Conservation (phyloP, 1,140 invertebrate genomes). For the Scaptodrosophila lebanonensis region DNA sequence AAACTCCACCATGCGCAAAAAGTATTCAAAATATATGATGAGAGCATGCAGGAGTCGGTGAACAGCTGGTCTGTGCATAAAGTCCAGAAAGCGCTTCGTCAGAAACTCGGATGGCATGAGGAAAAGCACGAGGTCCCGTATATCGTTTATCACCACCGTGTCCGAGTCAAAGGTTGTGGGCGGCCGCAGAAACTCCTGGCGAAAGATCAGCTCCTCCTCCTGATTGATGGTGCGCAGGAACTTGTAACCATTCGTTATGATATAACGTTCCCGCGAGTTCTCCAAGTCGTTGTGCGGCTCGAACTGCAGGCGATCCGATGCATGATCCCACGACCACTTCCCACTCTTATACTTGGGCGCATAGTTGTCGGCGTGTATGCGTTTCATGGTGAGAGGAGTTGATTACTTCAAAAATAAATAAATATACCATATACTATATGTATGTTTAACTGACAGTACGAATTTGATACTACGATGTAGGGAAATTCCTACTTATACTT, state of each 20-base stretch:
- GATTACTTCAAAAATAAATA: too few relatives aligned
- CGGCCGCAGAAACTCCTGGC: slow-evolving; percentile 44
- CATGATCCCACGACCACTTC: slow-evolving; percentile 58
- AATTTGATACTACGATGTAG: too few relatives aligned
- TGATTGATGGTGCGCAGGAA: slow-evolving; percentile 57
- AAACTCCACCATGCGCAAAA: slow-evolving; percentile 61
- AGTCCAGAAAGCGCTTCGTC: slow-evolving; percentile 47
- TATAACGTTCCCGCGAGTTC: slow-evolving; percentile 36
- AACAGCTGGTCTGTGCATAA: slow-evolving; percentile 53
- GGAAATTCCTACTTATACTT: too few relatives aligned
- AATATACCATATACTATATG: too few relatives aligned
- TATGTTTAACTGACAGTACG: too few relatives aligned
- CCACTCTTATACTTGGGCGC: slow-evolving; percentile 57
- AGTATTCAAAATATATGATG: slow-evolving; percentile 73
- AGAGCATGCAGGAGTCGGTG: slow-evolving; percentile 56
- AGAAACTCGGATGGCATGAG: slow-evolving; percentile 55
- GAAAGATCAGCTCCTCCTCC: slow-evolving; percentile 64
- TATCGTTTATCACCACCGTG: slow-evolving; percentile 58
- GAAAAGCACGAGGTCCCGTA: slow-evolving; percentile 63
- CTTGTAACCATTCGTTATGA: slow-evolving; percentile 49
- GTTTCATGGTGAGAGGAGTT: slow-evolving; percentile 39
- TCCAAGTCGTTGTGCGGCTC: slow-evolving; percentile 39
- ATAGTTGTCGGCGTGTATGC: slow-evolving; percentile 42
- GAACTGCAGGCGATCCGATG: slow-evolving; percentile 45
- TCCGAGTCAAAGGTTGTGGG: slow-evolving; percentile 45